Base-by-base conservation (phyloP, 30 jellyfish, hydroid and myxozoan genomes). In the Aurelia sp. region DNA sequence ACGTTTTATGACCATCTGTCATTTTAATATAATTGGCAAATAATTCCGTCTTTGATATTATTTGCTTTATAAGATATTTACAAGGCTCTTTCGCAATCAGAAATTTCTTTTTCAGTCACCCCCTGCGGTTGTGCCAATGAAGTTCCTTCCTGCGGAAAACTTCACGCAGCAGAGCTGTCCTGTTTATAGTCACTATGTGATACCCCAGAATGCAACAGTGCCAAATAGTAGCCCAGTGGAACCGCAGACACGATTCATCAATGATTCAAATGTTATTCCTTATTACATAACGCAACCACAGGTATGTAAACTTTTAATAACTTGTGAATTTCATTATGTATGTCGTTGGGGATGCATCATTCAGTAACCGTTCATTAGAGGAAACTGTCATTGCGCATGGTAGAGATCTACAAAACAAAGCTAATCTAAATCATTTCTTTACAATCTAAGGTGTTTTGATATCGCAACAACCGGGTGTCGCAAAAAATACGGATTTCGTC, bases 231-330 rank as follows among this genome's bases (percentile, higher is more conserved):
- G 48, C 68, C 53, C 64, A 17, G 63, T 77, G 10, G 93, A 84
- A 12, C 77, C 93, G 4, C 77, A 59, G 41, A 35, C 81, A 19
- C 87, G 84, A 12, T 50, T 27, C 68, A 19, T 71, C 27, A 37
- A 33, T 18, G 93, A 84, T 19, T 63, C 87, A 19, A 84, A 73
- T 59, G 19, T 84, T 37, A 21, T 84, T 21, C 93, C 93, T 6
- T 84, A 76, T 51, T 84, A 84, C 75, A 53, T 84, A n/a, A 13
- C 93, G 2, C 93, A 72, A 53, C 81, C 93, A 15, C 93, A 84
- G 93, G 93, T 84, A 65, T 15, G 76, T n/a, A 13, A 44, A 44
- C 55, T 13, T 7, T 5, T 44, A 44, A 44, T 13, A 44, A 44
- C 20, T 18, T 6, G 11, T 31, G 53, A 21, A 66, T 66, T 66